Evolutionary conservation across 2,797 vertebrate genomes (phyloP), one percentile per base, ranked within the genome.

Genomic region (Mus minutoides): DNA sequence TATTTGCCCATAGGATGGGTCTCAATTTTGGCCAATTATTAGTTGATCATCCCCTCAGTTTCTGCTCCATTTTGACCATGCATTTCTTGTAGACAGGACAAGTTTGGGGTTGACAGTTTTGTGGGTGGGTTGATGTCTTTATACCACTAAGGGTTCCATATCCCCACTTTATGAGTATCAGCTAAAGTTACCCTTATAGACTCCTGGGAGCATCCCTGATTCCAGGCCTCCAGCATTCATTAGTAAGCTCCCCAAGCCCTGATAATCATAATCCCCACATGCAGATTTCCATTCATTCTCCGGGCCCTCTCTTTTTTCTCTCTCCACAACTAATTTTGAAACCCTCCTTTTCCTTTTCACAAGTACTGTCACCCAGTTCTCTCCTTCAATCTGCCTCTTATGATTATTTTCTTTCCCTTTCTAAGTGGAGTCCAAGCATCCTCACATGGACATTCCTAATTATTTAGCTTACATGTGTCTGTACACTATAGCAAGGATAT

Each of bases 161-260:
- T 69, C 2, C 31, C 16, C 31, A 69, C 14, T 34, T 34, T 34
- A 16, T 34, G 64, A 34, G 13, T 34, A 69, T n/a, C 64, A 69
- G 31, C 31, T 34, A 69, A 69, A 17, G 13, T 67, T 13, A 67
- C 64, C 64, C 10, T 5, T 13, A 34, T 16, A 34, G 31, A 69
- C 14, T 34, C 31, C 14, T n/a, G 64, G 6, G 31, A 34, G 31
- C 14, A 69, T 34, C 16, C 13, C 64, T n/a, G 2, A n/a, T n/a
- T 14, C 31, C 64, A 69, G 64, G 31, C n/a, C 64, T 69, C 31
- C 6, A n/a, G 64, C 64, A 16, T 69, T 34, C 31, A 34, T 69
- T n/a, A n/a, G 6, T 69, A 69, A n/a, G 31, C 6, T 17, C 14
- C 14, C 2, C 14, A n/a, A 17, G 0, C 12, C 5, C 64, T 13